These are phyloP conservation scores for Tychaedon coryphoeus DNA, from an alignment of 2,113 vertebrate species.

Conservation along the genomic window DNA sequence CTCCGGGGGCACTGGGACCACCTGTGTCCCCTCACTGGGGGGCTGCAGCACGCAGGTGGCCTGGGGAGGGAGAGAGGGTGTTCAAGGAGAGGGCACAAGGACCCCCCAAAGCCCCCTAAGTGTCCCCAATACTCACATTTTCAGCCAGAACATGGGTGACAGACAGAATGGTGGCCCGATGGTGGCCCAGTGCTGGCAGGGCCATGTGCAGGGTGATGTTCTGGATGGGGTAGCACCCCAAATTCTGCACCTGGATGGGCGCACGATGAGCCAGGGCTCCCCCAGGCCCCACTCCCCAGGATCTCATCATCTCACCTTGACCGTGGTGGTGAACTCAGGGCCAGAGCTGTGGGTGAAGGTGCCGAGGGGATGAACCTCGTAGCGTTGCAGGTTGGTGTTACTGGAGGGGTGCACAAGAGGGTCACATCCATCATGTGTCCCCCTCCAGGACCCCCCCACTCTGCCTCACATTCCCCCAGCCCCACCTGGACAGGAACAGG, in stretches of 20 bases:
- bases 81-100: not conserved
- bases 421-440: not conserved
- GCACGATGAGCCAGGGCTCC: not conserved
- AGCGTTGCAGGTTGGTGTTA: conserved; percentile 85
- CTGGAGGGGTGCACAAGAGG: conserved; percentile 37
- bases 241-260: conserved; percentile 83
- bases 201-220: conserved; percentile 79
- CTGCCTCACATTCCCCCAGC: not conserved
- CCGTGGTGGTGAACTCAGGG: conserved; percentile 86
- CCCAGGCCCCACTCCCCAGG: rapidly evolving
- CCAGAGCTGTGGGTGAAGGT: conserved; percentile 77
- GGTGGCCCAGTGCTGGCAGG: conserved; percentile 82
- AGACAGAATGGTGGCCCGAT: conserved; percentile 78
- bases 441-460: not conserved
- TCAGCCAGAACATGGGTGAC: conserved; percentile 77
- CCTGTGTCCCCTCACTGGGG: not conserved
- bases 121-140: conserved; percentile 80
- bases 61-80: not conserved
- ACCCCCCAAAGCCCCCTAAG: not conserved
- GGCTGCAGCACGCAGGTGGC: not conserved
- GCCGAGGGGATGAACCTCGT: conserved; percentile 85
- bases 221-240: conserved; percentile 82
- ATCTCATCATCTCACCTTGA: conserved; percentile 72
- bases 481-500: conserved; percentile 85
- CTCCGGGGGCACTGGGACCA: not conserved